Evolutionary conservation across 1,140 invertebrate genomes (phyloP).

Genomic region (Eumaeus atala): DNA sequence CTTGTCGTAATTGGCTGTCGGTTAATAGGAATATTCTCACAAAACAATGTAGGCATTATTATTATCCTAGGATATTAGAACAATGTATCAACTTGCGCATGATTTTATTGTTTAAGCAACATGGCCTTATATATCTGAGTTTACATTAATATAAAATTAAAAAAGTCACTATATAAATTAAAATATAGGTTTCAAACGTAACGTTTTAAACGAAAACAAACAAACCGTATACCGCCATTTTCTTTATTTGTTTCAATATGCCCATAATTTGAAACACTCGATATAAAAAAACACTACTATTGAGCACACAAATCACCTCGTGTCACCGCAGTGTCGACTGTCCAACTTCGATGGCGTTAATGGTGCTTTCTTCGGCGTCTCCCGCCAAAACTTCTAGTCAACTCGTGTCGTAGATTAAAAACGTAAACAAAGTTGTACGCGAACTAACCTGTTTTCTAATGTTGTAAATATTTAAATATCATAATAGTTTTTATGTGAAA

Average conservation of each 20-base stretch:
- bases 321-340: slow-evolving; percentile 24
- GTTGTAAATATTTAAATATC: too few species aligned
- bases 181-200: too few species aligned
- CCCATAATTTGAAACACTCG: slow-evolving; percentile 34
- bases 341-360: slow-evolving; percentile 15
- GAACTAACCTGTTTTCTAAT: background rate
- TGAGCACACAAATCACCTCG: slow-evolving; percentile 21
- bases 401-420: slow-evolving; percentile 2
- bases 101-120: too few species aligned
- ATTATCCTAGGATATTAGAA: too few species aligned
- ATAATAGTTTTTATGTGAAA: too few species aligned
- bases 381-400: slow-evolving; percentile 27
- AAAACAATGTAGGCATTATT: too few species aligned
- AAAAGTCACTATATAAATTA: too few species aligned
- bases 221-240: slow-evolving; percentile 28
- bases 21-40: too few species aligned
- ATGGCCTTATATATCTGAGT: too few species aligned
- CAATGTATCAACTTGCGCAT: too few species aligned
- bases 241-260: slow-evolving; percentile 50
- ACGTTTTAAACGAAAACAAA: background rate
- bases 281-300: slow-evolving; percentile 19
- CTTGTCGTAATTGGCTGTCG: too few species aligned
- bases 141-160: too few species aligned
- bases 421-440: background rate
- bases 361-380: slow-evolving; percentile 33